Percentiles rank a stretch among this genome's conserved stretches.
Evolutionary conservation across 2,797 vertebrate species (phyloP).

Genomic region (Tarsius wallacei): DNA sequence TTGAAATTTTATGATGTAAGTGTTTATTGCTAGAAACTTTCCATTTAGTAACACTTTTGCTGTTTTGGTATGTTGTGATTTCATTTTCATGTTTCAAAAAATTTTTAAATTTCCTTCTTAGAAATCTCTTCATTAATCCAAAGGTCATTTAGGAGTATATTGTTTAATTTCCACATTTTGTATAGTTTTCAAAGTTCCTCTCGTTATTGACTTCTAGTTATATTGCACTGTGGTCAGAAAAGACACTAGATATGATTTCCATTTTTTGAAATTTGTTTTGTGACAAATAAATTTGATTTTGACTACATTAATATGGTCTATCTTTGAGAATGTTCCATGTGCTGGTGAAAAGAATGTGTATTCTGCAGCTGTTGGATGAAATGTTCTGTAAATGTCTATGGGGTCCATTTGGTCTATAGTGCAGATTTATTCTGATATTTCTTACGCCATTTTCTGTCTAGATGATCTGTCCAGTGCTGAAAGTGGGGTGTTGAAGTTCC

Average conservation of each 20-base stretch:
- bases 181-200: background rate
- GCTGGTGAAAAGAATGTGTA: background rate
- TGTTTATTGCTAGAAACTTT: background rate
- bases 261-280: background rate
- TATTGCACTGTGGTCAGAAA: background rate
- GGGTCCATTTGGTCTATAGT: background rate
- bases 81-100: background rate
- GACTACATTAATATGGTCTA: background rate
- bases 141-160: background rate
- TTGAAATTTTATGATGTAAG: background rate
- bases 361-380: background rate
- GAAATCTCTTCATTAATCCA: background rate
- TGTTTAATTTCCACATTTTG: background rate
- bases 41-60: background rate
- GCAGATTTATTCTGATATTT: background rate
- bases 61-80: background rate
- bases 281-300: background rate
- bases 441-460: background rate
- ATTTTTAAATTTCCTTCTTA: background rate
- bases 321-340: background rate
- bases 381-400: background rate
- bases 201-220: background rate
- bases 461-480: background rate
- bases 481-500: background rate
- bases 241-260: background rate